Evolutionary conservation across 92 coral and sea anemone species (phyloP), one percentile per base, ranked within the genome.

Genomic region (Plumapathes pennacea): DNA sequence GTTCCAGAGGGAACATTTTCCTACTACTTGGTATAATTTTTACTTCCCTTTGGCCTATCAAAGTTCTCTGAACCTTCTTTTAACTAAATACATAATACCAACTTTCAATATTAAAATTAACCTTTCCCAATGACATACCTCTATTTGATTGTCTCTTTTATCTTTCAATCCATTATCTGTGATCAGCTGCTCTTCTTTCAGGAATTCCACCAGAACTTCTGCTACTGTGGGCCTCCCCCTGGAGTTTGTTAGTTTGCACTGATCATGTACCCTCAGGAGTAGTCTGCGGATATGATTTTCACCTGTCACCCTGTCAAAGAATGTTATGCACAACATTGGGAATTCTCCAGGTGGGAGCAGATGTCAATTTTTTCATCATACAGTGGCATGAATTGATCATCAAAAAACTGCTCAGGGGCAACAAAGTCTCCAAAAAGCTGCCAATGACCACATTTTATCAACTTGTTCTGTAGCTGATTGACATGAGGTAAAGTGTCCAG

Each of bases 301-400:
- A 52, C 8, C 78, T 77, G 5, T 28, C 28, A 13, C 45, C 78
- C 63, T 78, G 56, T 20, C 84, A 71, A 4, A 85, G 75, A n/a
- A 85, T 58, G 53, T 70, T 73, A 28, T 74, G 79, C 23, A 75
- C 67, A 6, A 80, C 81, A 69, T 67, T 67, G 12, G 94, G 94
- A 40, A 85, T 74, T 58, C 72, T 74, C 83, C n/a, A n/a, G n/a
- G n/a, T n/a, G n/a, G n/a, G n/a, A n/a, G n/a, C 83, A 85, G 18
- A 85, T 80, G 30, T 85, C 94, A 46, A 80, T 85, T 47, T 80
- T 85, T 53, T 85, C 94, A 80, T 85, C 94, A 74, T 85, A 85
- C 1, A 68, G 67, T 25, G 74, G 84, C 94, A 85, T 85, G 3
- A 31, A 65, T 14, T 56, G 73, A 64, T 80, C 88, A 30, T 38